Evolutionary conservation across 2,113 vertebrate species (phyloP).

Genomic region (Charadrius vociferus): DNA sequence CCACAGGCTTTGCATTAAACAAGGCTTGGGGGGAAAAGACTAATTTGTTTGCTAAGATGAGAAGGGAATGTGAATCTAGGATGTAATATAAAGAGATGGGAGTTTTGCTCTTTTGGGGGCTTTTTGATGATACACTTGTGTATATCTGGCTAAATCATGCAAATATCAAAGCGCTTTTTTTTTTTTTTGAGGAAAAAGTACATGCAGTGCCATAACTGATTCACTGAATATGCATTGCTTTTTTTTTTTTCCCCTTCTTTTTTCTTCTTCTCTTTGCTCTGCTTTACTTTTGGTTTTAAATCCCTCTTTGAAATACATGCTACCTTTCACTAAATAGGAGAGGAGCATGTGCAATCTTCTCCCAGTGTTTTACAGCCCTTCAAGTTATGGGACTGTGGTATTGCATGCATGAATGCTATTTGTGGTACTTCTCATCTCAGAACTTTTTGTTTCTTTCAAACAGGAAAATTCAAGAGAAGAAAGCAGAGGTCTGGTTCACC

Average conservation of each 20-base stretch:
- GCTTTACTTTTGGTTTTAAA: background rate
- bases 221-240: background rate
- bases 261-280: background rate
- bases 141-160: background rate
- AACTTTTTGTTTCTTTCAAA: slow-evolving; percentile 52
- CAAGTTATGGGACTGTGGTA: background rate
- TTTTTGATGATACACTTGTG: background rate
- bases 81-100: background rate
- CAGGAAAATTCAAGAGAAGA: slow-evolving; percentile 84
- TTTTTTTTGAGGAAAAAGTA: background rate
- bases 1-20: background rate
- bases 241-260: background rate
- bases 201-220: background rate
- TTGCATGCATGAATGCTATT: background rate
- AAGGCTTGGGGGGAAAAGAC: background rate
- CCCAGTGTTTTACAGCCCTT: background rate
- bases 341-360: background rate
- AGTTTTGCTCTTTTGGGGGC: background rate
- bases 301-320: background rate
- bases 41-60: background rate
- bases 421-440: background rate
- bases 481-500: slow-evolving; percentile 86
- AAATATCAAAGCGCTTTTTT: background rate
- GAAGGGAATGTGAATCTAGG: background rate
- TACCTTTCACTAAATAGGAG: background rate